A percentile compares a stretch with the other conserved stretches of the same genome.
These are phyloP conservation scores for Discoglossus pictus DNA, from an alignment of 2,797 vertebrate genomes.

Conservation along the genomic window DNA sequence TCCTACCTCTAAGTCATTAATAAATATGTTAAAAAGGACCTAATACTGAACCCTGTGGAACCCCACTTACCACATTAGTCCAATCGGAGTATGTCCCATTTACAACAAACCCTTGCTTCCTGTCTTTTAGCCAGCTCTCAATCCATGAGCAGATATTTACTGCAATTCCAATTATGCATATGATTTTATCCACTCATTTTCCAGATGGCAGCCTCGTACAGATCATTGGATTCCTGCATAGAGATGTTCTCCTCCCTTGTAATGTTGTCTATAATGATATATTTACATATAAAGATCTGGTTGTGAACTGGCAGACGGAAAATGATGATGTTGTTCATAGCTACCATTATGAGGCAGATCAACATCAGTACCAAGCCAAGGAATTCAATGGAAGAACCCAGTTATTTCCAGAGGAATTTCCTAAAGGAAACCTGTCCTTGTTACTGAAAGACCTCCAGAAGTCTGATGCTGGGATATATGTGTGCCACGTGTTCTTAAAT, in stretches of 20 bases:
- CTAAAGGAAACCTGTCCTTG: constrained; percentile 17
- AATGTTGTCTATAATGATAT: neutral
- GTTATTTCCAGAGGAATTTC: constrained; percentile 17
- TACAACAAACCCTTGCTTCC: too few species aligned
- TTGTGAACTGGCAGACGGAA: constrained; percentile 26
- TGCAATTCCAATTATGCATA: too few species aligned
- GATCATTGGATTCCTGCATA: too few species aligned
- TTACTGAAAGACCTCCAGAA: neutral
- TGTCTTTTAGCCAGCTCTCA: too few species aligned
- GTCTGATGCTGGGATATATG: constrained; percentile 27
- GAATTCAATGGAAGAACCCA: constrained; percentile 17
- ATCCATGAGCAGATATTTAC: too few species aligned
- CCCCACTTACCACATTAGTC: too few species aligned
- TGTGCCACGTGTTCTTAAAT: neutral
- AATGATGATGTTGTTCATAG: constrained; percentile 15
- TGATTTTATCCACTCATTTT: too few species aligned
- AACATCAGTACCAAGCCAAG: constrained; percentile 11
- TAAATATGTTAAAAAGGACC: too few species aligned
- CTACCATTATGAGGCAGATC: constrained; percentile 6
- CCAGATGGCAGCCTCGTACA: too few species aligned
- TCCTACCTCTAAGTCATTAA: too few species aligned
- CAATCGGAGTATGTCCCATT: too few species aligned
- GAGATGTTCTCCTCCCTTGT: constrained; percentile 23
- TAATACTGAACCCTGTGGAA: too few species aligned
- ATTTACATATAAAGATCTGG: neutral